Base-by-base conservation (phyloP, 2,797 vertebrate genomes). In the Chelmon rostratus region DNA sequence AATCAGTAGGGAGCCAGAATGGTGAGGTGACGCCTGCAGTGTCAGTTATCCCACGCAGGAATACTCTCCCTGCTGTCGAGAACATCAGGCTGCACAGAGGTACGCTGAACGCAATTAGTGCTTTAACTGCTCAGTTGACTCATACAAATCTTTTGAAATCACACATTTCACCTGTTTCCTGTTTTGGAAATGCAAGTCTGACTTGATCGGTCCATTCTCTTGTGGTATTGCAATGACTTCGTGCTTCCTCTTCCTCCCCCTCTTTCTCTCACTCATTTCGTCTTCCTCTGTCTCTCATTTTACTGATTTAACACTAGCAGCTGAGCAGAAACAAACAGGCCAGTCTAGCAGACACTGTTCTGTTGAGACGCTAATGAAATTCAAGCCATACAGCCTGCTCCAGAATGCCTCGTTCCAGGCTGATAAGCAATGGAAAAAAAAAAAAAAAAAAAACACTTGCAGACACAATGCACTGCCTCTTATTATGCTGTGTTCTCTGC, bases 31-130 rank as follows among this genome's bases (percentile, higher is more conserved):
- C 94, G 1, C 67, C 93, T 10, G 83, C 90, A 0, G 90, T 95
- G 18, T 96, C 97, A 7, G 96, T 97, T 80, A 98, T 98, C 91
- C 97, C 98, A 10, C 95, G 98, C 62, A 97, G 98, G 84, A 99
- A 99, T 81, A 99, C 98, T 0, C 95, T 99, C 40, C 98, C 98
- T 0, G 97, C 98, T 0, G 95, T 99, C 69, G 98, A 99, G 94
- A 99, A 98, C 93, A 96, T 97, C 92, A 94, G 96, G 69, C 95
- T 99, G 61, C 98, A 98, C 86, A 94, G 98, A 97, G 98, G 98
- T 99, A 94, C 33, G 4, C 49, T 58, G n/a, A 64, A 33, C 16
- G 18, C 23, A 71, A 23, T 25, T 5, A 31, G 19, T 10, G 8
- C 53, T 31, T 9, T 35, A 54, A 49, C 56, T 31, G 50, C 44